Conservation (phyloP, 2,113 vertebrate genomes). For the Rousettus leschenaultii region DNA sequence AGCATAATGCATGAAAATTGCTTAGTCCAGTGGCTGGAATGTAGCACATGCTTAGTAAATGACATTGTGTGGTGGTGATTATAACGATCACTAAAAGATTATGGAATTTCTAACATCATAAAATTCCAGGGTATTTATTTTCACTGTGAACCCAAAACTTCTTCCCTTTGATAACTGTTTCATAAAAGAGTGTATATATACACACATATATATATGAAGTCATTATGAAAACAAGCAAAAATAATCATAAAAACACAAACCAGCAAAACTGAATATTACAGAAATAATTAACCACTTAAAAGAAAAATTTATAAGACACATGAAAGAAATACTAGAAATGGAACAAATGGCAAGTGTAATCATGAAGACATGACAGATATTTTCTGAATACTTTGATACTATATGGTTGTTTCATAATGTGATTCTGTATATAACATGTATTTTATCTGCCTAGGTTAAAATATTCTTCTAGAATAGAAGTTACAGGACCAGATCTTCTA, state of each 20-base stretch:
- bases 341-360: not conserved
- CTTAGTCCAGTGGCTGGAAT: not conserved
- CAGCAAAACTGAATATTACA: not conserved
- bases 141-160: not conserved
- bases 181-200: not conserved
- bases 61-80: not conserved
- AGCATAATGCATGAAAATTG: not conserved
- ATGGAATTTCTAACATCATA: not conserved
- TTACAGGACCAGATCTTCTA: not conserved
- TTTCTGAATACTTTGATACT: not conserved
- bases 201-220: not conserved
- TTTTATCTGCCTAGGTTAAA: not conserved
- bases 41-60: not conserved
- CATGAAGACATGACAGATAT: not conserved
- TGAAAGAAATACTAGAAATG: not conserved
- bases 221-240: not conserved
- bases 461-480: not conserved
- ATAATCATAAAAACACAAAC: not conserved
- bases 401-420: not conserved
- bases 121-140: conserved; percentile 4
- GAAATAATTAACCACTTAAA: not conserved
- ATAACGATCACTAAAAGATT: not conserved
- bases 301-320: not conserved
- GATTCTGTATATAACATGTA: not conserved
- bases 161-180: not conserved